phyloP scores from a whole-genome alignment of 2,113 vertebrate genomes.

The Stegostoma tigrinum region DNA sequence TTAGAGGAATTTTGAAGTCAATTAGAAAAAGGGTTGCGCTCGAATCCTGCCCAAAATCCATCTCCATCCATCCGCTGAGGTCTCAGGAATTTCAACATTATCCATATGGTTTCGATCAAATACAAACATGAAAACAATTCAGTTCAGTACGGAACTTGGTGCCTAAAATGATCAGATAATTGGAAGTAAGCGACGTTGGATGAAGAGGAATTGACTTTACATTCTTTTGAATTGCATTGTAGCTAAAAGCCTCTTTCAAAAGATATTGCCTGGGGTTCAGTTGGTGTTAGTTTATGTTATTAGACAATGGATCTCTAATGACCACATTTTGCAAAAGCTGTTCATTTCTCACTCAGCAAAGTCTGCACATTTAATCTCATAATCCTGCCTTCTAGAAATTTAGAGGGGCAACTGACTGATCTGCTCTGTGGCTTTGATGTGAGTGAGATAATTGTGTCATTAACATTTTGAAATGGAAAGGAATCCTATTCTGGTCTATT shows the following conservation, averaged over 20 bases:
- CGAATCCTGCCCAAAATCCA: neutral
- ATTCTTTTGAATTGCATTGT: neutral
- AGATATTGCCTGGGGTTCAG: neutral
- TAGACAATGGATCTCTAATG: neutral
- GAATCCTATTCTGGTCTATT: neutral
- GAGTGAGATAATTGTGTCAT: neutral
- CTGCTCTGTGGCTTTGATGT: slow-evolving; percentile 18
- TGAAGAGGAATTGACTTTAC: neutral
- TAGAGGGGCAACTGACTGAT: neutral
- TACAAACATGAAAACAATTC: neutral
- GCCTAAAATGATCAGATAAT: neutral
- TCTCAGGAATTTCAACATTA: neutral
- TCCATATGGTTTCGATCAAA: neutral
- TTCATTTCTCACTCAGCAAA: neutral
- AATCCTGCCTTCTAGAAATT: slow-evolving; percentile 27
- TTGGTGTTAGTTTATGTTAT: neutral
- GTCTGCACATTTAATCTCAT: slow-evolving; percentile 14
- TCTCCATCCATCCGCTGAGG: neutral
- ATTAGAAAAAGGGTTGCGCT: neutral
- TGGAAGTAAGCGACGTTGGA: neutral
- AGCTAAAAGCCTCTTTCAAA: neutral
- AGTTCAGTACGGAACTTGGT: too few relatives aligned
- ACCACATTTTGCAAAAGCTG: neutral
- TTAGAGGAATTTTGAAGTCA: neutral
- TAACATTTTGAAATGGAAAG: slow-evolving; percentile 29